These are phyloP conservation scores for Ceyx melanurus DNA, from an alignment of 2,113 vertebrate genomes.

Conservation along the genomic window DNA sequence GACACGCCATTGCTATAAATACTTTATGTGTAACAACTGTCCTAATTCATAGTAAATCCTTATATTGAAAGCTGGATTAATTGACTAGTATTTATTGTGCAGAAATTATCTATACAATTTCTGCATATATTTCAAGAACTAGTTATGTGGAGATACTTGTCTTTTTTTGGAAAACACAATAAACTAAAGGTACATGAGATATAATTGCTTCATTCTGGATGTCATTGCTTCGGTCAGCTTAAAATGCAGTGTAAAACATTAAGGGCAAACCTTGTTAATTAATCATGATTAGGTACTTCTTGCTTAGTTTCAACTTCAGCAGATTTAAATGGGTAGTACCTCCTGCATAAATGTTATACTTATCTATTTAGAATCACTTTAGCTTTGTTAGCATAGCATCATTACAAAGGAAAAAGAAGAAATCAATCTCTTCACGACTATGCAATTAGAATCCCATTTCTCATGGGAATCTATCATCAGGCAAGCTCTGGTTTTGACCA, in stretches of 20 bases:
- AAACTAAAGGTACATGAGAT: background rate
- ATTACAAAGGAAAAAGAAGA: background rate
- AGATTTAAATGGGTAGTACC: background rate
- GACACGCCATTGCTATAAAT: background rate
- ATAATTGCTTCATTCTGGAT: background rate
- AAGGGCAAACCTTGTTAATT: background rate
- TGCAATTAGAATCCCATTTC: background rate
- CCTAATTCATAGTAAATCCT: background rate
- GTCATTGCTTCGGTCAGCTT: background rate
- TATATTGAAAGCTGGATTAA: background rate
- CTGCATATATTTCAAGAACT: background rate
- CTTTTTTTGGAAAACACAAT: conserved; percentile 3
- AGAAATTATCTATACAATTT: background rate
- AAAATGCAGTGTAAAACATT: background rate
- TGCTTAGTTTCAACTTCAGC: background rate
- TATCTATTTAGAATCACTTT: background rate
- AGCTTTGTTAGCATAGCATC: background rate
- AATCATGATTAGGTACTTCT: background rate
- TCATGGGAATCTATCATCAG: background rate
- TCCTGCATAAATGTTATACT: background rate
- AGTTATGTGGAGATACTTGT: background rate
- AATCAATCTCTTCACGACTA: background rate
- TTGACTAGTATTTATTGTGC: background rate
- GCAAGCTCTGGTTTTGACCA: background rate
- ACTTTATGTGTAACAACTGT: background rate